Evolutionary conservation across 2,888 invertebrate species (phyloP), one percentile per base, ranked within the genome.

Genomic region (Amphipoea lucens): DNA sequence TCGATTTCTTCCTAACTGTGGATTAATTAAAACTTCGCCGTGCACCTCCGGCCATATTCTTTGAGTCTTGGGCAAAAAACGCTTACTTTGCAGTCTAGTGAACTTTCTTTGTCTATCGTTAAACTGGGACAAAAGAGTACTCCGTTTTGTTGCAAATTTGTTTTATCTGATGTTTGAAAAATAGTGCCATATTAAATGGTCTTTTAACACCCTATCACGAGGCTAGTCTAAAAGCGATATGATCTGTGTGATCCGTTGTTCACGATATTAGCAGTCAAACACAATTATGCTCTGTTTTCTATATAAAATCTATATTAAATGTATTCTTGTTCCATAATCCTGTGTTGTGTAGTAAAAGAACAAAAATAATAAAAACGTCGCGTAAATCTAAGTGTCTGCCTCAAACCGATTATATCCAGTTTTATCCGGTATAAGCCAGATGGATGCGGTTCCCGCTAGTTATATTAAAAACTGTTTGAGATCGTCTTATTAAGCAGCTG

Each of bases 391-490:
- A 79, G 71, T 78, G 75, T 83, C 80, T 63, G 60, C 45, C 48
- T 69, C 62, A 79, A 85, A 76, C 77, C 73, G 71, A 74, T 76
- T 85, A 54, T 79, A 86, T 77, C 76, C 85, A 80, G 81, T 82
- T 84, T 82, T 76, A 86, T 87, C 83, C 84, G 63, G 75, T 73
- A 67, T 84, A 87, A 87, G 81, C 86, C 79, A 82, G 89, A 85
- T 77, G 65, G 80, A 85, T 86, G 84, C 80, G 82, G 80, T 75
- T 74, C 73, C 48, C 76, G 80, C 62, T 84, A 82, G 84, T 87
- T 84, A 77, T 88, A 87, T 90, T 87, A 82, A 81, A 88, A 83
- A 82, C 80, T 79, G 82, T 74, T 80, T 84, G 78, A 81, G 79
- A 80, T 74, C 36, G 68, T 81, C 67, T 73, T 79, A 84, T 76